These are phyloP conservation scores for Limulus polyphemus DNA, from an alignment of 2,888 invertebrate species.

Conservation along the genomic window DNA sequence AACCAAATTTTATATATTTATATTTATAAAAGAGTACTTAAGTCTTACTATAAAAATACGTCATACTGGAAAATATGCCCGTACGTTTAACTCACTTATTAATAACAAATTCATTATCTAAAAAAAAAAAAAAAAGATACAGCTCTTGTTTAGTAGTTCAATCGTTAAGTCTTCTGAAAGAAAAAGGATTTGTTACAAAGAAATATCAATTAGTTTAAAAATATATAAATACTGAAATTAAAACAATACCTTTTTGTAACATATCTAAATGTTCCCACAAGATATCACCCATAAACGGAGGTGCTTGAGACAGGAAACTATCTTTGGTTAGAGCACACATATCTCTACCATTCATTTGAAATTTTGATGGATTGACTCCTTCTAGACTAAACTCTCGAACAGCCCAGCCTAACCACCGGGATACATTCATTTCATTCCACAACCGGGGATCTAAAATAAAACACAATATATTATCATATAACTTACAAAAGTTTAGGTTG, in stretches of 20 bases:
- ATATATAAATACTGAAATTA: too few species aligned
- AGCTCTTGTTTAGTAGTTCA: too few species aligned
- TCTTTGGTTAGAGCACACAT: conserved; percentile 90
- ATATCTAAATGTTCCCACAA: conserved; percentile 95
- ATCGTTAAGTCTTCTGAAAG: too few species aligned
- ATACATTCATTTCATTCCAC: conserved; percentile 86
- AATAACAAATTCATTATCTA: too few species aligned
- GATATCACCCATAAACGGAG: conserved; percentile 90
- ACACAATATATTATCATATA: background rate
- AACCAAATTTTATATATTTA: too few species aligned
- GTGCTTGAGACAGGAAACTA: conserved; percentile 77
- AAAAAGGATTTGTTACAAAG: too few species aligned
- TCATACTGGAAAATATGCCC: too few species aligned
- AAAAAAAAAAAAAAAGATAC: too few species aligned
- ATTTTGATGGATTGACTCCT: conserved; percentile 59
- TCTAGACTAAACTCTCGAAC: conserved; percentile 86
- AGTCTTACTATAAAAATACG: too few species aligned
- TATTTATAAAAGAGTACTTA: too few species aligned
- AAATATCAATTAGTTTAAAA: too few species aligned
- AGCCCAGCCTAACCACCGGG: conserved; percentile 91
- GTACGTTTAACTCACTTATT: too few species aligned
- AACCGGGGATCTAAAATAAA: conserved; percentile 65
- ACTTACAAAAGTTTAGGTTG: background rate
- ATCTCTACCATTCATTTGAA: conserved; percentile 80
- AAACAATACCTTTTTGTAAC: conserved; percentile 68